Base-by-base conservation (phyloP, 2,797 vertebrate genomes). In the Gambusia yucatana region DNA sequence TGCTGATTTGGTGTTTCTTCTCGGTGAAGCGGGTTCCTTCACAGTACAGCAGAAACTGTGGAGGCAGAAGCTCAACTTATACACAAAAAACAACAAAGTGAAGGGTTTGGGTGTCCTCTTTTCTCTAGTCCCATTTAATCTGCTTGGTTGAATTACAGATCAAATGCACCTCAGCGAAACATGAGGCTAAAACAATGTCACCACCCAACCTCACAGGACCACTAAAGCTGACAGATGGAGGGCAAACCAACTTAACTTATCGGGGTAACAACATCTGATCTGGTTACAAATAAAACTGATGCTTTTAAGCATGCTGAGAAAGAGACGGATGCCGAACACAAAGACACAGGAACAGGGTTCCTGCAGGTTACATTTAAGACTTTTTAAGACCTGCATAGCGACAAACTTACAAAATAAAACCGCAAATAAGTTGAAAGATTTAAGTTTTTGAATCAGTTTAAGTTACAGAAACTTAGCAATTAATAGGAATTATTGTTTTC, bases 1-100 rank as follows among this genome's bases (percentile, higher is more conserved):
- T 99, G 73, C 98, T 99, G 95, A 99, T 97, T 25, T 98, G 95
- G 89, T 99, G 98, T 91, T 99, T 99, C 82, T 96, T 96, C 95
- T 99, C 97, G 0, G 98, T 99, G 84, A 99, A 99, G 87, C 98
- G 97, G 2, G 98, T 99, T 63, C 98, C 98, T 90, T 99, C 98
- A 8, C 98, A 99, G 90, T 99, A 99, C 85, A 99, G 93, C 73
- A 99, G 96, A 77, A 99, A 99, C 98, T 99, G 87, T 52, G 61
- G 6, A 75, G 1, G 83, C 0, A 86, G 50, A 82, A 78, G 52
- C 25, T 47, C 46, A 25, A 75, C 87, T 81, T 87, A 47, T 41
- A 73, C 14, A 71, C 13, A 73, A 20, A 84, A 36, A 67, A 78
- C 36, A 65, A 14, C 52, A 1, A 76, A 28, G 13, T 0, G 73